These are phyloP conservation scores for Pristionchus entomophagus DNA, from an alignment of 2,888 invertebrate genomes.

Conservation along the genomic window DNA sequence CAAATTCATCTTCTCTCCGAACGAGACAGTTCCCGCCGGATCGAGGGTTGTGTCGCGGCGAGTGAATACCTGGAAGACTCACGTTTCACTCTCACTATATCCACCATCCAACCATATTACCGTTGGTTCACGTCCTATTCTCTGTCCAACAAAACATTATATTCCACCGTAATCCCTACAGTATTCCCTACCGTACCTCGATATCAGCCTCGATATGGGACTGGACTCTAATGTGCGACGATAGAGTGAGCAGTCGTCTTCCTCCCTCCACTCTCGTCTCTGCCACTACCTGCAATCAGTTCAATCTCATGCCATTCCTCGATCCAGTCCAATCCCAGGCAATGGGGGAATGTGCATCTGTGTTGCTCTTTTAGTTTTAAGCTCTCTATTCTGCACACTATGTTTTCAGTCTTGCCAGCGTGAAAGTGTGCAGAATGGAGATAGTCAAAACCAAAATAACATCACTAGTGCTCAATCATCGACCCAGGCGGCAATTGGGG, in stretches of 20 bases:
- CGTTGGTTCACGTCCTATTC: too few species aligned
- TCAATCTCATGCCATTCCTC: neutral
- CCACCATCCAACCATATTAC: neutral
- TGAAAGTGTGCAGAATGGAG: too few species aligned
- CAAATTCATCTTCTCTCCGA: conserved; percentile 82
- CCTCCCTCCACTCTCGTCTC: conserved; percentile 89
- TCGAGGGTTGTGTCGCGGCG: conserved; percentile 46
- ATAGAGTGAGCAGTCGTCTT: conserved; percentile 87
- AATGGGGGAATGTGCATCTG: neutral
- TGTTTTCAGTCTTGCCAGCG: too few species aligned
- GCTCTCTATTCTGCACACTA: too few species aligned
- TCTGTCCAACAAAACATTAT: too few species aligned
- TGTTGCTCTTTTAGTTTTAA: too few species aligned
- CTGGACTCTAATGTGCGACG: conserved; percentile 88
- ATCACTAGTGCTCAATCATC: neutral
- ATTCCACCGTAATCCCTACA: too few species aligned
- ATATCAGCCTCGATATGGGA: conserved; percentile 42
- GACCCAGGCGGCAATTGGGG: neutral
- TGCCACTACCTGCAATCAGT: conserved; percentile 84
- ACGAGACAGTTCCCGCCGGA: conserved; percentile 50
- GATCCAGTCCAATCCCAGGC: neutral
- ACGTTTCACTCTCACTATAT: conserved; percentile 72
- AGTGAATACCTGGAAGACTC: conserved; percentile 23
- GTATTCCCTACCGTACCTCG: conserved; percentile 26
- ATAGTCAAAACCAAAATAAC: too few species aligned